A percentile compares a stretch with the other conserved stretches of the same genome.
Conservation (phyloP, 1,140 invertebrate genomes). For the Saccostrea glomerata region DNA sequence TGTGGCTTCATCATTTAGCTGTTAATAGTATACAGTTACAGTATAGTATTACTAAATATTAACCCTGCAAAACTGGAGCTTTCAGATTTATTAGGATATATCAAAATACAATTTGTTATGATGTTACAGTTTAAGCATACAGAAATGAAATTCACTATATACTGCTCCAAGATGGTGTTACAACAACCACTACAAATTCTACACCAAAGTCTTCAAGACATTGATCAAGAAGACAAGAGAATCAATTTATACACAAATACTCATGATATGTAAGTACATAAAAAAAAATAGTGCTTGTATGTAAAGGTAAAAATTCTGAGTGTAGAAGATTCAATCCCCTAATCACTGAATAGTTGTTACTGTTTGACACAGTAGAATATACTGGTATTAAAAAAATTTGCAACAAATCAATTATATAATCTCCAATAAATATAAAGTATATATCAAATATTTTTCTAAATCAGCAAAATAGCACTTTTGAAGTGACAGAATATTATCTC, state of each 20-base stretch:
- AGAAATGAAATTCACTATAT: neutral
- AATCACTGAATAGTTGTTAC: neutral
- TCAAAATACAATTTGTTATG: constrained; percentile 36
- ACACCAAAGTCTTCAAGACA: neutral
- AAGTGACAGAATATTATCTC: neutral
- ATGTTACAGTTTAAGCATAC: constrained; percentile 18
- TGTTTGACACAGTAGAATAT: neutral
- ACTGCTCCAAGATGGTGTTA: constrained; percentile 15
- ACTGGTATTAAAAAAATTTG: neutral
- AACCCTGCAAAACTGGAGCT: neutral
- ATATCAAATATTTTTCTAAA: neutral
- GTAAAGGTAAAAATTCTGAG: neutral
- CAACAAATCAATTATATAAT: neutral
- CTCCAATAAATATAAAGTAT: constrained; percentile 32
- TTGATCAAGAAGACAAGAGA: neutral
- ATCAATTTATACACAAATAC: neutral
- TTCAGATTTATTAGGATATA: constrained; percentile 28
- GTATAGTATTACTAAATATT: no score
- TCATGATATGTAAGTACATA: constrained; percentile 14
- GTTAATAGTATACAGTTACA: no score
- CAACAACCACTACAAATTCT: constrained; percentile 23
- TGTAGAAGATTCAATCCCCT: neutral
- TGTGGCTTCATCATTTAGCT: no score
- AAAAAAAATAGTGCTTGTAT: neutral
- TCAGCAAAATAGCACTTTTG: constrained; percentile 21